Conservation (phyloP, 2,888 invertebrate species). For the Aplocera efformata region DNA sequence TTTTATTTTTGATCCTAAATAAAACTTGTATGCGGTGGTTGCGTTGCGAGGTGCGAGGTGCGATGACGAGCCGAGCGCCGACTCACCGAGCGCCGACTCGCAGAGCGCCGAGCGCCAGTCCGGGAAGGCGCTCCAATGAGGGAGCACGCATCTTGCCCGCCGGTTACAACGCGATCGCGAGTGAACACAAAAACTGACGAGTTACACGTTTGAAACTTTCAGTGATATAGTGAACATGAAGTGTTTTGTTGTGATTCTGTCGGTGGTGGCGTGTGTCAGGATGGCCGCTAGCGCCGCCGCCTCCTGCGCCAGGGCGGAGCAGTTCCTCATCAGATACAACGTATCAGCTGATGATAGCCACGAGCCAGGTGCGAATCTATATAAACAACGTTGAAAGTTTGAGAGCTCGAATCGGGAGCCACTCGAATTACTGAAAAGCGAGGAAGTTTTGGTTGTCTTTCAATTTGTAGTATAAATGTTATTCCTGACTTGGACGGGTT, state of each 20-base stretch:
- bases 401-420: constrained; percentile 15
- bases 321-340: constrained; percentile 69
- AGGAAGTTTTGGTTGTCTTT: constrained; percentile 21
- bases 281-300: constrained; percentile 50
- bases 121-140: constrained; percentile 67
- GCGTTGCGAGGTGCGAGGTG: constrained; percentile 26
- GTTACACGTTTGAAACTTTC: constrained; percentile 46
- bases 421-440: constrained; percentile 25
- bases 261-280: constrained; percentile 50
- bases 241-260: constrained; percentile 64
- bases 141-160: constrained; percentile 60
- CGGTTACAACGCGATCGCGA: constrained; percentile 58
- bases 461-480: constrained; percentile 13
- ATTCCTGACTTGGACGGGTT: neutral
- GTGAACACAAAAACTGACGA: constrained; percentile 49
- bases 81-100: too few relatives aligned
- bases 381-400: constrained; percentile 39
- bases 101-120: constrained; percentile 47
- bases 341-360: constrained; percentile 72
- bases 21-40: constrained; percentile 46
- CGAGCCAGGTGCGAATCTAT: constrained; percentile 63
- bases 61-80: constrained; percentile 32
- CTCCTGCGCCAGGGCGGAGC: constrained; percentile 56
- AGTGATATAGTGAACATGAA: constrained; percentile 65
- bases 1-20: constrained; percentile 65